Evolutionary conservation across 1,140 invertebrate genomes (phyloP).

Genomic region (Drosophila arawakana): DNA sequence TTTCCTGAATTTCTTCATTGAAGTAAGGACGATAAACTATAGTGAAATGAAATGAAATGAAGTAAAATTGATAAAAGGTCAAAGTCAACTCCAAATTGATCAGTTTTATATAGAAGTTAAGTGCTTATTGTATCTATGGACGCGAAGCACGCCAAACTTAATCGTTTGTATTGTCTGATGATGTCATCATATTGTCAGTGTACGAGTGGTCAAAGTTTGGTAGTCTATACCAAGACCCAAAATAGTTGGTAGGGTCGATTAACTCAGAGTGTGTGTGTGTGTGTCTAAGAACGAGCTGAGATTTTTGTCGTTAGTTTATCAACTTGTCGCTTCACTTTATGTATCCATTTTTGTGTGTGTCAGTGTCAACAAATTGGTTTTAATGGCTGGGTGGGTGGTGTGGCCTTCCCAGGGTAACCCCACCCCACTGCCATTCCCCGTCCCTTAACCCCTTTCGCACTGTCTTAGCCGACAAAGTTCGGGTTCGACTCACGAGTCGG

Average conservation of each 20-base stretch:
- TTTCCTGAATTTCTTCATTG: too few relatives aligned
- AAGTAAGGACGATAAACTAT: not conserved
- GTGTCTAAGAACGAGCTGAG: slow-evolving; percentile 18
- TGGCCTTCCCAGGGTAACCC: slow-evolving; percentile 4
- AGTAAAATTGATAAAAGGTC: slow-evolving; percentile 1
- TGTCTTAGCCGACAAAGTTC: not conserved
- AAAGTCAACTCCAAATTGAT: slow-evolving; percentile 12
- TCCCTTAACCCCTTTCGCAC: not conserved
- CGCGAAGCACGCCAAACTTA: slow-evolving; percentile 23
- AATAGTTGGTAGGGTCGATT: not conserved
- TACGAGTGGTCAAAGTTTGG: slow-evolving; percentile 4
- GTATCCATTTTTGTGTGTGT: slow-evolving; percentile 78
- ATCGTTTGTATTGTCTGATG: slow-evolving; percentile 23
- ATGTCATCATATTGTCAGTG: slow-evolving; percentile 21
- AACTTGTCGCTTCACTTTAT: slow-evolving; percentile 58
- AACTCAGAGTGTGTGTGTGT: not conserved
- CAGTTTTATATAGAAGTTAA: slow-evolving; percentile 2
- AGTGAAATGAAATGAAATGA: slow-evolving; percentile 10
- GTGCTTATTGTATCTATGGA: slow-evolving; percentile 12
- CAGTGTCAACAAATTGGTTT: slow-evolving; percentile 82
- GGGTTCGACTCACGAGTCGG: slow-evolving; percentile 10
- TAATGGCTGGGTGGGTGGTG: slow-evolving; percentile 67
- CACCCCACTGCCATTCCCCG: slow-evolving; percentile 1
- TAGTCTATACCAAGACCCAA: not conserved
- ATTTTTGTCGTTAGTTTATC: slow-evolving; percentile 54